Conservation (phyloP, 37 sponge, comb jelly and placozoan genomes). For the Beroe forskalii region DNA sequence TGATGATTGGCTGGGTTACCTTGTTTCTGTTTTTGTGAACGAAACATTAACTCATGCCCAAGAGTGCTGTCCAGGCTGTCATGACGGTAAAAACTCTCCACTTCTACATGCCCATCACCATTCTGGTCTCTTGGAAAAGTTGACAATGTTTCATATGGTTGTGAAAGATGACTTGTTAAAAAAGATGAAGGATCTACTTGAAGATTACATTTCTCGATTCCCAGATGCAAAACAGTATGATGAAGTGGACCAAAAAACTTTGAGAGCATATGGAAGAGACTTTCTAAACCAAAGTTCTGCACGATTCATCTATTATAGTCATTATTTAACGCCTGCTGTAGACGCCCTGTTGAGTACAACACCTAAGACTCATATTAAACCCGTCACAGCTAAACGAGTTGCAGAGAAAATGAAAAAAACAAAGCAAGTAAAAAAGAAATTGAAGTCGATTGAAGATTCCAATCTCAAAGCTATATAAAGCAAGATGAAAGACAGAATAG, state of each 20-base stretch:
- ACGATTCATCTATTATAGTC: constrained; percentile 29
- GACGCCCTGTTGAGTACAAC: background rate
- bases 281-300: background rate
- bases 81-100: constrained; percentile 3
- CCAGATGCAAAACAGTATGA: constrained; percentile 23
- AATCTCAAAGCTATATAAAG: background rate
- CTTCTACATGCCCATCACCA: constrained; percentile 50
- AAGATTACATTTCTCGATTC: background rate
- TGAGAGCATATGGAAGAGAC: constrained; percentile 23
- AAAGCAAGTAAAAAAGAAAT: background rate
- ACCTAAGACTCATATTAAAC: background rate
- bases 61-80: constrained; percentile 49
- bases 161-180: constrained; percentile 1
- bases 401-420: constrained; percentile 11
- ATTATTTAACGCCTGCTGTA: background rate
- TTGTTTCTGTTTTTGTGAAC: constrained; percentile 22
- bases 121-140: constrained; percentile 34
- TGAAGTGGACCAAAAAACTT: background rate
- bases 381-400: background rate
- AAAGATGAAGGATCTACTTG: constrained; percentile 8
- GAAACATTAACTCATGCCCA: background rate
- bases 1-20: constrained; percentile 47
- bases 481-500: background rate
- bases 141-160: constrained; percentile 1
- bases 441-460: background rate